These are phyloP conservation scores for Pachyseris speciosa DNA, from an alignment of 64 coral and sea anemone species.

Conservation along the genomic window DNA sequence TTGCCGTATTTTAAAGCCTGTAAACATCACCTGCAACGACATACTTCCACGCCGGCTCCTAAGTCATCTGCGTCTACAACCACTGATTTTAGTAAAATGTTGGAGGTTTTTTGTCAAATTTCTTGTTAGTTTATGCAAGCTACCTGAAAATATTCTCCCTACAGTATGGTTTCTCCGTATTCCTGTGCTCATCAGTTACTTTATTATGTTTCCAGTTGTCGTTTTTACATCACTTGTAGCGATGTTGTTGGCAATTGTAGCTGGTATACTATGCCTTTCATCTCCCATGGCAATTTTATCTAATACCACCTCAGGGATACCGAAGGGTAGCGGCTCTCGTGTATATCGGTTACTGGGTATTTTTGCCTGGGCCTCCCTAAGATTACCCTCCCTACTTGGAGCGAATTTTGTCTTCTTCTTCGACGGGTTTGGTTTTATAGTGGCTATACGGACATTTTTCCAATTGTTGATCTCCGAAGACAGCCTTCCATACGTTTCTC, in stretches of 20 bases:
- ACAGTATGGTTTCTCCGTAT: neutral
- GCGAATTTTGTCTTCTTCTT: too few relatives aligned
- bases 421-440: neutral
- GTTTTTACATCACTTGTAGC: neutral
- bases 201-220: neutral
- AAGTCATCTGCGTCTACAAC: neutral
- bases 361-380: too few relatives aligned
- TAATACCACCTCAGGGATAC: too few relatives aligned
- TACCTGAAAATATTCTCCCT: neutral
- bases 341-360: too few relatives aligned
- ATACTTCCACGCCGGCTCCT: neutral
- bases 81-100: neutral
- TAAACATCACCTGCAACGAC: neutral
- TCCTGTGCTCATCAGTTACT: neutral
- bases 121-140: neutral
- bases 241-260: neutral
- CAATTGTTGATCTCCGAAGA: neutral
- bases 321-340: too few relatives aligned
- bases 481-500: neutral
- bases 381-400: too few relatives aligned
- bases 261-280: neutral
- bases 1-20: neutral
- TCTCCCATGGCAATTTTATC: too few relatives aligned
- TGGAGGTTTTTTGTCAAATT: neutral
- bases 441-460: neutral